Percentiles rank a stretch among this genome's conserved stretches.
Conservation (phyloP, 1,140 invertebrate genomes). For the Bombus superbus region DNA sequence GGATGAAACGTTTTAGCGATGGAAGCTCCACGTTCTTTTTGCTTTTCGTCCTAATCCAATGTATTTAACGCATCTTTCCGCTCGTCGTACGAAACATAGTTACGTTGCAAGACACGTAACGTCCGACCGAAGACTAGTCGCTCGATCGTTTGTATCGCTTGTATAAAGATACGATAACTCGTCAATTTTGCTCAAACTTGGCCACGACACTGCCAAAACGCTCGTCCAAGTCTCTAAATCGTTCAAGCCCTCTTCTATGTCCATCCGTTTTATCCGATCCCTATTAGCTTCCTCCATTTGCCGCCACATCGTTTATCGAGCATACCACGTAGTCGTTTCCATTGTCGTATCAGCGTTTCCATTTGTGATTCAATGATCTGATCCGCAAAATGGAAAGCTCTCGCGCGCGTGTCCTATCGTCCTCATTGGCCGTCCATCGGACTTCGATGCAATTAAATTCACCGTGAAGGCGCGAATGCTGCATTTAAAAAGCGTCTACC, state of each 20-base stretch:
- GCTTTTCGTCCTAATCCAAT: background rate
- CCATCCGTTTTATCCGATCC: background rate
- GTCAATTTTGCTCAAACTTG: background rate
- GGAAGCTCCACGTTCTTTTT: background rate
- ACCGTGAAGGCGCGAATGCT: background rate
- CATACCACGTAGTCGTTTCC: background rate
- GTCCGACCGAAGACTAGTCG: too few relatives aligned
- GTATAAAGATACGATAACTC: too few relatives aligned
- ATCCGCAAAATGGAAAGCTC: background rate
- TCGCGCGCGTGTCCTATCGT: background rate
- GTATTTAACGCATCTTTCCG: too few relatives aligned
- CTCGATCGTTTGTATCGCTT: background rate
- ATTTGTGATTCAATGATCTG: constrained; percentile 5
- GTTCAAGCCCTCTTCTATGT: background rate
- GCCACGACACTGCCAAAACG: background rate
- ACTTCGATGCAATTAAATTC: constrained; percentile 29
- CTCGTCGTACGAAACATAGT: too few relatives aligned
- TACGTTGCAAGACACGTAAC: too few relatives aligned
- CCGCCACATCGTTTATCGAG: background rate
- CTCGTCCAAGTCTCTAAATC: background rate
- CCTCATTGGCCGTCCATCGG: background rate
- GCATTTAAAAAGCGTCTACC: constrained; percentile 7
- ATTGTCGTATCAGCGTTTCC: background rate
- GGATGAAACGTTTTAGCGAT: background rate
- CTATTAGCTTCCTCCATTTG: background rate